Evolutionary conservation across 2,888 invertebrate genomes (phyloP), one percentile per base, ranked within the genome.

Genomic region (Fragum whitleyi): DNA sequence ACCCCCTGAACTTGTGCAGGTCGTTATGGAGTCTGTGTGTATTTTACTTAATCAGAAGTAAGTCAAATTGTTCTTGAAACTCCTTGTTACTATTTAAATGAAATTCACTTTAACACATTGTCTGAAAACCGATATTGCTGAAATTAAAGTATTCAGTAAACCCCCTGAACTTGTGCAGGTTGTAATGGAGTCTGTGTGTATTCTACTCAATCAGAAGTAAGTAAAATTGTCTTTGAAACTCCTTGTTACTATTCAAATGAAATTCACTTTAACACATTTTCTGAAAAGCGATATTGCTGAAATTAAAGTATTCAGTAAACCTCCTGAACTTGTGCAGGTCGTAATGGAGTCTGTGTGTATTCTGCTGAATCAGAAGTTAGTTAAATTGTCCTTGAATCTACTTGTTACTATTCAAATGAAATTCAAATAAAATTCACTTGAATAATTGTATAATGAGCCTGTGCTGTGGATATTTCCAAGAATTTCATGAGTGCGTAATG

Each of bases 261-360:
- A n/a, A n/a, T n/a, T n/a, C n/a, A n/a, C n/a, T n/a, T n/a, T n/a
- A n/a, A n/a, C n/a, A n/a, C n/a, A n/a, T n/a, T n/a, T n/a, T n/a
- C n/a, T n/a, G n/a, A 98, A 98, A 93, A 96, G 96, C 51, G 98
- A 98, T 91, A 97, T 98, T 74, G 97, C 97, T 93, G 98, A 98
- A 94, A 94, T 98, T 71, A 96, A 97, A 91, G 97, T 97, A 0
- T 98, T 98, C 92, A 96, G 96, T 87, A 97, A 97, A 90, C 98
- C 98, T 0, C 98, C 98, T 0, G 95, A 96, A 23, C 94, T 98
- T 11, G 98, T 98, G 7, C 93, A 94, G 85, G 97, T 97, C 88
- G 98, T 98, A 2, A 97, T 98, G 97, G 98, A 98, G 94, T 96
- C 98, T 11, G 97, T 98, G 14, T 97, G 97, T 94, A 95, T 98